Evolutionary conservation across 2,888 invertebrate species (phyloP).

Genomic region (Cyclophora albipunctata): DNA sequence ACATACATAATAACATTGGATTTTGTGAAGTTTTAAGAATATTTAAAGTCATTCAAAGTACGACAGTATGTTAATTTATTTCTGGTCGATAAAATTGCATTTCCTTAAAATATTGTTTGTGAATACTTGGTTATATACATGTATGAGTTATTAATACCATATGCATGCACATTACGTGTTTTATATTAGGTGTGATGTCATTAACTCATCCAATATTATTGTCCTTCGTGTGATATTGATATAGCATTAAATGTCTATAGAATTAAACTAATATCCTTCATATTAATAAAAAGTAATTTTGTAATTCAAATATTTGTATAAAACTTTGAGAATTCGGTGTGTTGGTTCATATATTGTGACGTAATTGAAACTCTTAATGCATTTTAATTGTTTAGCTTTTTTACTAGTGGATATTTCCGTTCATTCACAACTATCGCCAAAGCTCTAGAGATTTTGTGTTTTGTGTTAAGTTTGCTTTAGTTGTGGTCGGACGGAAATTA

Average conservation of each 20-base stretch:
- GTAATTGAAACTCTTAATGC: conserved; percentile 10
- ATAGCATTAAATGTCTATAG: conserved; percentile 3
- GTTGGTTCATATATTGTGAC: conserved; percentile 14
- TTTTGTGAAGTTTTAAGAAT: neutral
- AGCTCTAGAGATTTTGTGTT: neutral
- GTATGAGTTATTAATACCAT: no score
- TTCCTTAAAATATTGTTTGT: no score
- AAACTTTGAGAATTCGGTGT: conserved; percentile 3
- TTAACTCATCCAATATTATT: conserved; percentile 5
- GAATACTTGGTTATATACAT: no score
- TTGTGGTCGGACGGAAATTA: no score
- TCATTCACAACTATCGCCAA: no score
- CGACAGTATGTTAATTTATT: no score
- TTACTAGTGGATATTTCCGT: neutral
- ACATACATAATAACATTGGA: no score
- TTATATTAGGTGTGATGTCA: conserved; percentile 9
- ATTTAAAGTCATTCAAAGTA: neutral
- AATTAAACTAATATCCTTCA: conserved; percentile 12
- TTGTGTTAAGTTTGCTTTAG: no score
- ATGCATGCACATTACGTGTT: no score
- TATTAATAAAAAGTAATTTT: conserved; percentile 8
- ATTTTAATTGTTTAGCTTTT: conserved; percentile 24
- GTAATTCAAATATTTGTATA: conserved; percentile 7
- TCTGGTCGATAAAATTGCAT: no score
- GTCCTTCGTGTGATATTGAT: conserved; percentile 16